Percentiles rank a stretch among this genome's conserved stretches.
phyloP scores from a whole-genome alignment of 2,888 invertebrate genomes.

The Entomobrya proxima region DNA sequence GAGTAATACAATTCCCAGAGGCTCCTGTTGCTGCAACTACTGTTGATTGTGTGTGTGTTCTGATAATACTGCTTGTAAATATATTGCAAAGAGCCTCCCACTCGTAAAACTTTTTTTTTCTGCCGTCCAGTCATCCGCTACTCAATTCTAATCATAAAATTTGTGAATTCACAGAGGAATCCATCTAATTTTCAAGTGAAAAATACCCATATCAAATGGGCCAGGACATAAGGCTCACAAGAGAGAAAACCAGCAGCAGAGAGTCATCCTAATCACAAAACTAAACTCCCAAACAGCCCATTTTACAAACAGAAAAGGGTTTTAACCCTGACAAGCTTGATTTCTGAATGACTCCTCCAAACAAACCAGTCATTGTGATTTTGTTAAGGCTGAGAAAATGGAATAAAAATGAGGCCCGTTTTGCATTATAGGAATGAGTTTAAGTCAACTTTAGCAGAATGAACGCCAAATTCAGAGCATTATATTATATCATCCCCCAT shows the following conservation, averaged over 20 bases:
- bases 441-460: background rate
- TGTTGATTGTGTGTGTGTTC: too few relatives aligned
- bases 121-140: constrained; percentile 12
- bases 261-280: constrained; percentile 34
- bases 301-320: constrained; percentile 4
- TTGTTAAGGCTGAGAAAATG: background rate
- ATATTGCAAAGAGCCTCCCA: background rate
- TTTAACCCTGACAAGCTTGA: constrained; percentile 30
- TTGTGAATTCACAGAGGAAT: constrained; percentile 52
- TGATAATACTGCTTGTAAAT: background rate
- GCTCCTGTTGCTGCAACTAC: constrained; percentile 22
- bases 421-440: constrained; percentile 40
- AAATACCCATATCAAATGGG: constrained; percentile 53
- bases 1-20: constrained; percentile 34
- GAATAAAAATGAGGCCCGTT: background rate
- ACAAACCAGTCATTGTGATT: too few relatives aligned
- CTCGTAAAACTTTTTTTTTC: background rate
- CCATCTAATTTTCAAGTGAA: constrained; percentile 58
- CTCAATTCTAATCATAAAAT: constrained; percentile 39
- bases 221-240: too few relatives aligned
- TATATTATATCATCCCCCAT: too few relatives aligned
- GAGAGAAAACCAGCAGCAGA: background rate
- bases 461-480: background rate
- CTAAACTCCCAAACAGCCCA: constrained; percentile 18
- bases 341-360: constrained; percentile 22